A percentile compares a stretch with the other conserved stretches of the same genome.
These are phyloP conservation scores for Karalla daura DNA, from an alignment of 2,797 vertebrate species.

Conservation along the genomic window DNA sequence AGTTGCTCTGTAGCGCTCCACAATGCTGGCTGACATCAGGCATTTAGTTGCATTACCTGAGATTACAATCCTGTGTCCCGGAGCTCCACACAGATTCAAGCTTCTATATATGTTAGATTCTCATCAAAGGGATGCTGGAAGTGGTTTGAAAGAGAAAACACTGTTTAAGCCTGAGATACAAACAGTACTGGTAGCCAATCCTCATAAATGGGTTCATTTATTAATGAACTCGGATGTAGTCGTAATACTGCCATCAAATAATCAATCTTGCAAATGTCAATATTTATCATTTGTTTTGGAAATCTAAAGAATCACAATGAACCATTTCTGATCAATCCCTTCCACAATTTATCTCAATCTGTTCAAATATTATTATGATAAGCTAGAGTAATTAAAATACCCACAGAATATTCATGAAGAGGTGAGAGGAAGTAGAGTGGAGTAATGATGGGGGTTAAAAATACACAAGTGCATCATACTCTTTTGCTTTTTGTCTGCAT, in stretches of 20 bases:
- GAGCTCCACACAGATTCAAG: not conserved
- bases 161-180: no score
- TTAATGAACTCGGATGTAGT: no score
- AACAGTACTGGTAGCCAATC: no score
- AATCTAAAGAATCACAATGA: no score
- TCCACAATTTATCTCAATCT: no score
- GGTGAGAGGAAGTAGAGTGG: not conserved
- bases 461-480: constrained; percentile 10
- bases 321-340: no score
- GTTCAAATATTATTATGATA: not conserved
- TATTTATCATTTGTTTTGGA: no score
- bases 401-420: not conserved
- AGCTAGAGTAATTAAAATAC: not conserved
- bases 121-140: not conserved
- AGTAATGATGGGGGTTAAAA: constrained; percentile 18
- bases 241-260: no score
- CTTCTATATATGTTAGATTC: not conserved
- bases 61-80: not conserved
- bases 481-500: not conserved
- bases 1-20: constrained; percentile 1
- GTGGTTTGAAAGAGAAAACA: not conserved
- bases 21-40: constrained; percentile 2
- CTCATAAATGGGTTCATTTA: no score
- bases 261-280: no score
- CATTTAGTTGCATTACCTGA: not conserved